Evolutionary conservation across 92 coral and sea anemone genomes (phyloP).

Genomic region (Porites rus): DNA sequence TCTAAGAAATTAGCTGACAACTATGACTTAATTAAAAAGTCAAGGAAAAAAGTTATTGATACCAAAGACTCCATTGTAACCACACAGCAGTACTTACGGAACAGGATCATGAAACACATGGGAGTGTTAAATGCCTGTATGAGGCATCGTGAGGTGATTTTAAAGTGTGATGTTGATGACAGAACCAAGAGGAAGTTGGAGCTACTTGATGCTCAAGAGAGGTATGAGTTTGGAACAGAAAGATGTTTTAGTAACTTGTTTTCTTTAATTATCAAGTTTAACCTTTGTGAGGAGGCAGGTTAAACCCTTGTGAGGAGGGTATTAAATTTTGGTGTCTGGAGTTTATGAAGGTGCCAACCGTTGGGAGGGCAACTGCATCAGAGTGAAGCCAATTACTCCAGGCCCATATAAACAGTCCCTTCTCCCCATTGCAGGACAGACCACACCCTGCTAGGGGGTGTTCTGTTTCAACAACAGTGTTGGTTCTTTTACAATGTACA

Average conservation of each 20-base stretch:
- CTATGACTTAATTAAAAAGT: slow-evolving; percentile 57
- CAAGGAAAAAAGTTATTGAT: slow-evolving; percentile 50
- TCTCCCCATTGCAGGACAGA: no score
- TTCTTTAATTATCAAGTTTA: no score
- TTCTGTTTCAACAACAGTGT: no score
- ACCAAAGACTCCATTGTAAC: slow-evolving; percentile 53
- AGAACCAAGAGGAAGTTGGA: slow-evolving; percentile 58
- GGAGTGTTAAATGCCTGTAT: slow-evolving; percentile 53
- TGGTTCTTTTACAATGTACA: no score
- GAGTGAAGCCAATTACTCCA: no score
- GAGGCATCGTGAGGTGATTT: slow-evolving; percentile 53
- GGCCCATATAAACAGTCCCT: no score
- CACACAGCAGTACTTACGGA: slow-evolving; percentile 55
- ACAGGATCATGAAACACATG: slow-evolving; percentile 64
- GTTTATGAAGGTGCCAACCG: no score
- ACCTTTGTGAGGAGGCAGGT: no score
- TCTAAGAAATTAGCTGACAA: slow-evolving; percentile 66
- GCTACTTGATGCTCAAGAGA: slow-evolving; percentile 68
- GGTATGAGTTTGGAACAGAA: slow-evolving; percentile 26
- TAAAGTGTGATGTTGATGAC: slow-evolving; percentile 53
- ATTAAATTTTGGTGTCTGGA: no score
- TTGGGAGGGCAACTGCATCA: no score
- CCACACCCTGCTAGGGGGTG: no score
- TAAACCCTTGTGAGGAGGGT: no score
- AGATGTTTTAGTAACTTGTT: neutral